Evolutionary conservation across 1,140 invertebrate species (phyloP).

Genomic region (Drosophila paulistorum): DNA sequence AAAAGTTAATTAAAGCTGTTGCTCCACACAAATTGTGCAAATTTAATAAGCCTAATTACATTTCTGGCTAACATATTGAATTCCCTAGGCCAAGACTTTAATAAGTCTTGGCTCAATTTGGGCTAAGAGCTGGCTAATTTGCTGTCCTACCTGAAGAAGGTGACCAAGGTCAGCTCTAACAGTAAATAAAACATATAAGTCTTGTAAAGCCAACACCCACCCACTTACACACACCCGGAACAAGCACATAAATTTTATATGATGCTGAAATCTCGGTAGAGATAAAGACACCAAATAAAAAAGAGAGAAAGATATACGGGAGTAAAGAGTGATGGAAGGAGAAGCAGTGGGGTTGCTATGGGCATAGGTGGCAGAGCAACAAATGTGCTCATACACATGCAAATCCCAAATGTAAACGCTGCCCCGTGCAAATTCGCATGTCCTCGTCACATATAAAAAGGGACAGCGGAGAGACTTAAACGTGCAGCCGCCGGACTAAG

Average conservation of each 20-base stretch:
- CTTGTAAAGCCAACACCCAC: slow-evolving; percentile 30
- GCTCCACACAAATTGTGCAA: not conserved
- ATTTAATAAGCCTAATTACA: slow-evolving; percentile 7
- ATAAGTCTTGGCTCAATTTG: slow-evolving; percentile 26
- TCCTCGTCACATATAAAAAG: slow-evolving; percentile 60
- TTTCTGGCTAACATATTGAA: slow-evolving; percentile 1
- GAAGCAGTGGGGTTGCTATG: not conserved
- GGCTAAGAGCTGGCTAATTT: slow-evolving; percentile 37
- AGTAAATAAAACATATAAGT: slow-evolving; percentile 47
- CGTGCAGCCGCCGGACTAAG: slow-evolving; percentile 49
- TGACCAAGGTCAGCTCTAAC: slow-evolving; percentile 32
- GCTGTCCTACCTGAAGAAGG: slow-evolving; percentile 21
- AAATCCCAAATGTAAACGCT: slow-evolving; percentile 78
- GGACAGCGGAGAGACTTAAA: slow-evolving; percentile 57
- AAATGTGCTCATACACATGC: slow-evolving; percentile 53
- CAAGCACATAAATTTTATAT: slow-evolving; percentile 80
- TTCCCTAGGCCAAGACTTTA: slow-evolving; percentile 23
- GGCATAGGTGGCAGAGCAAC: not conserved
- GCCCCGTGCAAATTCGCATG: slow-evolving; percentile 52
- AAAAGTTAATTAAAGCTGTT: slow-evolving; percentile 2
- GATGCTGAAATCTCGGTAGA: slow-evolving; percentile 72
- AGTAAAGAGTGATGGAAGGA: not conserved
- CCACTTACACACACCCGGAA: slow-evolving; percentile 47
- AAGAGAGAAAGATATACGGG: not conserved
- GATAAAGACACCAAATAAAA: slow-evolving; percentile 41